A percentile compares a stretch with the other conserved stretches of the same genome.
These are phyloP conservation scores for Sus scrofa DNA, from an alignment of 2,113 vertebrate species.

Conservation along the genomic window T2T-Sscrofa CM000814.6:121784501-121785000, in stretches of 20 bases:
- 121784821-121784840: background rate
- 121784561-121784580: background rate
- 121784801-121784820: background rate
- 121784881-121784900: background rate
- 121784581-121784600: background rate
- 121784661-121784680: background rate
- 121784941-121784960: background rate
- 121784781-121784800: background rate
- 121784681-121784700: background rate
- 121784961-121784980: background rate
- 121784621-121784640: background rate
- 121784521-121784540: background rate
- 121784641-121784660: background rate
- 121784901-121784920: constrained; percentile 10
- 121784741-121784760: background rate
- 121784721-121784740: constrained; percentile 8
- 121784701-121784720: background rate
- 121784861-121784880: background rate
- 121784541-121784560: background rate
- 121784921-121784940: background rate
- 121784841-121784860: background rate
- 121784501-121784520: background rate
- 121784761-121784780: background rate
- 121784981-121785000: background rate
- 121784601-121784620: background rate